Evolutionary conservation across 2,888 invertebrate species (phyloP), one percentile per base, ranked within the genome.

Genomic region (Chalcis sispes): DNA sequence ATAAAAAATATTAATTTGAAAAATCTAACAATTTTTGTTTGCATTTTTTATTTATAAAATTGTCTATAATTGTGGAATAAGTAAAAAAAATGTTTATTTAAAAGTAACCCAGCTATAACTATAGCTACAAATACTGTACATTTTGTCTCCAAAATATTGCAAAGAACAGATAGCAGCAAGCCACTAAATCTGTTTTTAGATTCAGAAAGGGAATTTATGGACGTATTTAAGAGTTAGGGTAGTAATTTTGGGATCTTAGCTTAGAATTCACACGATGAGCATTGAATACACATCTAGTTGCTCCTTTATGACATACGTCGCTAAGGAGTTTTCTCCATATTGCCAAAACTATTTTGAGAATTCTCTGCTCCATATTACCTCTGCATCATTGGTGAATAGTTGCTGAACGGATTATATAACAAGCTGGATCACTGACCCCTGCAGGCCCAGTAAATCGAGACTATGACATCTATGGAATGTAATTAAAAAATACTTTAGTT

Each of bases 271-370:
- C 27, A 58, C 5, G 52, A 72, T 48, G 70, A 66, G 66, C 20
- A 36, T 61, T 72, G 27, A 70, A 52, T 46, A 50, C 36, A 54
- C 61, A 72, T 64, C 65, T 64, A 72, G 40, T 75, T 69, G 61
- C 64, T 77, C 74, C 66, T 77, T 77, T 66, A 74, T 77, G 71
- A 71, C 56, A 67, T 61, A 61, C 46, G 48, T 71, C 36, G n/a
- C 50, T 64, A 66, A 64, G 23, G 25, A 69, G 54, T 74, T 74
- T 69, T 73, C 73, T 77, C 74, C 69, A 69, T 72, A 72, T 75
- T 77, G 67, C 77, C 66, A 70, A 80, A 84, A 86, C 86, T 87
- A 87, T 87, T 87, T 87, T 86, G 84, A 86, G 86, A 87, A 84
- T 83, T 79, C 81, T 80, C 78, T 79, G 82, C 82, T 85, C 84